A percentile compares a stretch with the other conserved stretches of the same genome.
Conservation (phyloP, 2,113 vertebrate genomes). For the Coptodon rendalli region DNA sequence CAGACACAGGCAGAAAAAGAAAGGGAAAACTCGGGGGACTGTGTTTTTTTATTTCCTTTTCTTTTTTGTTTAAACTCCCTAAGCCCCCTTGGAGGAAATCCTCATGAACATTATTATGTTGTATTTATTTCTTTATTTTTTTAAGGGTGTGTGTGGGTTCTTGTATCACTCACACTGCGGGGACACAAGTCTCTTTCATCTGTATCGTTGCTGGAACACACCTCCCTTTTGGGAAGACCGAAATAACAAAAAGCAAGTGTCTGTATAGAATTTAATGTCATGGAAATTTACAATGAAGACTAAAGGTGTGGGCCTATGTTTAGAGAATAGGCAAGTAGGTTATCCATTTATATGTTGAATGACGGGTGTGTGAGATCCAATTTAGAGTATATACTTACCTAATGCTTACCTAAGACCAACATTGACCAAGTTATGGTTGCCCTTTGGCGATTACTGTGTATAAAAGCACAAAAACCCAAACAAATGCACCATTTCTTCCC, state of each 20-base stretch:
- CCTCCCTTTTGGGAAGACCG: background rate
- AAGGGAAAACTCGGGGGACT: constrained; percentile 20
- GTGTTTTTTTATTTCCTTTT: background rate
- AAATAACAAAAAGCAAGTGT: background rate
- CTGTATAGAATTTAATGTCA: background rate
- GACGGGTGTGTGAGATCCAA: background rate
- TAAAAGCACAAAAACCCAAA: background rate
- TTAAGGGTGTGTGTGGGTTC: background rate
- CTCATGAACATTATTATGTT: background rate
- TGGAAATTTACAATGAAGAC: background rate
- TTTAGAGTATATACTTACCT: background rate
- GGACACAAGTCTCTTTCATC: background rate
- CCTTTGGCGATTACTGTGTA: background rate
- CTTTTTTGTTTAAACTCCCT: constrained; percentile 1
- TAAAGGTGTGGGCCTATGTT: background rate
- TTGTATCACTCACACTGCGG: background rate
- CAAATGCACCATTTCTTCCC: background rate
- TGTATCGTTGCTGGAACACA: background rate
- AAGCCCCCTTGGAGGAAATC: background rate
- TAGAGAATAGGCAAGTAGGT: background rate
- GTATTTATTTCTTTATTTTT: background rate
- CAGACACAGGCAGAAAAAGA: background rate
- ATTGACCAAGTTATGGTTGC: background rate
- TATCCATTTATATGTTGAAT: background rate
- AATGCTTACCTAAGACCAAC: background rate